Evolutionary conservation across 2,888 invertebrate species (phyloP).

Genomic region (Idaea straminata): DNA sequence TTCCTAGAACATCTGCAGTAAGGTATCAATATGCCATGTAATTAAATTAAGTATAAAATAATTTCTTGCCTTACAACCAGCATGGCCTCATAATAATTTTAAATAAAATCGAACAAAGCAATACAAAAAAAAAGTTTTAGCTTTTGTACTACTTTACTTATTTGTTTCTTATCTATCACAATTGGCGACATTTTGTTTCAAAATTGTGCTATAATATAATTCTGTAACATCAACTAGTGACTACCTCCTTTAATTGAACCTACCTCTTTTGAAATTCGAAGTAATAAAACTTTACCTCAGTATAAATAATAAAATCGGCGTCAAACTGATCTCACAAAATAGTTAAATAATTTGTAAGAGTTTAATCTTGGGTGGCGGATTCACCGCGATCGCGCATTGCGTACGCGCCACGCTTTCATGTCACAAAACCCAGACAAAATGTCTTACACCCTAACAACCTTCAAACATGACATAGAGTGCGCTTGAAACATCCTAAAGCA

Average conservation of each 20-base stretch:
- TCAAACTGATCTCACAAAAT: conserved; percentile 13
- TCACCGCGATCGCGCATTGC: not conserved
- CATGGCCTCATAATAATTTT: conserved; percentile 11
- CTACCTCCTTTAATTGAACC: conserved; percentile 26
- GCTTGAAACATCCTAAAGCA: not conserved
- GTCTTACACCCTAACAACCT: not conserved
- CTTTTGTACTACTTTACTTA: not conserved
- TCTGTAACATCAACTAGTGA: conserved; percentile 13
- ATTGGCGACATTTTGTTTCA: not conserved
- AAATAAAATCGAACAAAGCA: not conserved
- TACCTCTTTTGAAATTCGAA: conserved; percentile 25
- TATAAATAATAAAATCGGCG: conserved; percentile 21
- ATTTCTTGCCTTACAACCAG: conserved; percentile 5
- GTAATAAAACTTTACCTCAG: conserved; percentile 27
- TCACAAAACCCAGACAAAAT: not conserved
- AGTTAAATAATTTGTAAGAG: not conserved
- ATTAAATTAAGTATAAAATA: not conserved
- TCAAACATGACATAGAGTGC: not conserved
- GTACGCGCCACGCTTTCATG: not conserved
- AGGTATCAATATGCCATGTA: not conserved
- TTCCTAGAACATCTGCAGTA: conserved; percentile 26
- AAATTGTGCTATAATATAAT: not conserved
- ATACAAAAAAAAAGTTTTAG: not conserved
- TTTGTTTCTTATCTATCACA: not conserved
- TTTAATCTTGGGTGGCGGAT: not conserved